These are phyloP conservation scores for Dipodomys spectabilis DNA, from an alignment of 2,113 vertebrate genomes.

Conservation along the genomic window DNA sequence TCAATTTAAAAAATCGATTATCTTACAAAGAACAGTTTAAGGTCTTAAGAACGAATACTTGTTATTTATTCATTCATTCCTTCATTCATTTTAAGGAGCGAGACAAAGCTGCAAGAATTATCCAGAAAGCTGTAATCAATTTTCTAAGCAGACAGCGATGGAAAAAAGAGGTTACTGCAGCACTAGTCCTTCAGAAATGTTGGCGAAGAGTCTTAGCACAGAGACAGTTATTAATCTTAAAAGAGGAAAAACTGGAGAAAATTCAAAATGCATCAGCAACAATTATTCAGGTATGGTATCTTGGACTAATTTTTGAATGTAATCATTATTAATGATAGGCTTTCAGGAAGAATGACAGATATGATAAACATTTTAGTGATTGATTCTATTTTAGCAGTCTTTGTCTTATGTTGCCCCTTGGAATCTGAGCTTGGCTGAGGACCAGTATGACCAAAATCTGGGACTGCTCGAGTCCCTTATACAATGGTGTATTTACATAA, in stretches of 20 bases:
- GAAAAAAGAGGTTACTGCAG: constrained; percentile 83
- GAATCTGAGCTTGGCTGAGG: background rate
- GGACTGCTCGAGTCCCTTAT: background rate
- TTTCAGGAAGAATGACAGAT: background rate
- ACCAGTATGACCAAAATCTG: background rate
- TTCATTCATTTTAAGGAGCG: constrained; percentile 84
- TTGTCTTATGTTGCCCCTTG: background rate
- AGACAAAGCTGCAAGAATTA: constrained; percentile 88
- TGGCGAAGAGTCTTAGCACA: constrained; percentile 89
- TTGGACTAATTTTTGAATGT: background rate
- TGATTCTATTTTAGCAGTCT: background rate
- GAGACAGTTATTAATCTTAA: constrained; percentile 81
- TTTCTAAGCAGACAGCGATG: constrained; percentile 85
- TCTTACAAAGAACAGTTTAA: background rate
- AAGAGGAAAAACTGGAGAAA: constrained; percentile 82
- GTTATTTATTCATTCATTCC: background rate
- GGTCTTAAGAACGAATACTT: background rate
- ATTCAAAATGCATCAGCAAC: constrained; percentile 85
- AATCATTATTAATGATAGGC: background rate
- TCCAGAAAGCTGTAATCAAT: constrained; percentile 84
- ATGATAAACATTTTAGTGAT: background rate
- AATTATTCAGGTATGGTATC: constrained; percentile 90
- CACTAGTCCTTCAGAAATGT: constrained; percentile 88
- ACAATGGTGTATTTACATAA: background rate
- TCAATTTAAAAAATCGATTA: background rate